phyloP scores from a whole-genome alignment of 2,888 invertebrate genomes.

The Callyntrura guangdongensis region DNA sequence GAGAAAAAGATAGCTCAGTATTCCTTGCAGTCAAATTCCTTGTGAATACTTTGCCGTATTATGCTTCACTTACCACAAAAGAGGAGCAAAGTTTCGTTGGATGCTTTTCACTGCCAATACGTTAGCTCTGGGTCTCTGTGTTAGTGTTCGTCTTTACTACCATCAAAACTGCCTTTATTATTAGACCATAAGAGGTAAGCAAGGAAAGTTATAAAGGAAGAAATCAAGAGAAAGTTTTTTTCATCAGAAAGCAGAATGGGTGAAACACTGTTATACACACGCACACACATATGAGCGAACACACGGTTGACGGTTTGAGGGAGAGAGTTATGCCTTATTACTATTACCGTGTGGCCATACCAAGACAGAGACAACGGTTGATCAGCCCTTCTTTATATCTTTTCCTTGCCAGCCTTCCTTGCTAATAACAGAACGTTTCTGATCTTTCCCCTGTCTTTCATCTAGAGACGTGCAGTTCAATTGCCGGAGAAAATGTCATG shows the following conservation, averaged over 20 bases:
- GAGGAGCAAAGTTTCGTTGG: slow-evolving; percentile 67
- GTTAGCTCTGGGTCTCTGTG: neutral
- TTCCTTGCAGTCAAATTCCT: slow-evolving; percentile 76
- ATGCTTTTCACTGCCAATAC: slow-evolving; percentile 64
- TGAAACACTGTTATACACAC: neutral
- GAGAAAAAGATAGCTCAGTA: slow-evolving; percentile 54
- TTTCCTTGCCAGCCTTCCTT: slow-evolving; percentile 33
- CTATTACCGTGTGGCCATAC: neutral
- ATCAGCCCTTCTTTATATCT: slow-evolving; percentile 64
- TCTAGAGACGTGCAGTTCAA: slow-evolving; percentile 43
- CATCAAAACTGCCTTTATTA: slow-evolving; percentile 39
- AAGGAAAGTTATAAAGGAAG: slow-evolving; percentile 5
- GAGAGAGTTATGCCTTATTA: neutral
- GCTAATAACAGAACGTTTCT: slow-evolving; percentile 60
- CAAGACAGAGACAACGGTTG: slow-evolving; percentile 58
- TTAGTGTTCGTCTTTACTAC: neutral
- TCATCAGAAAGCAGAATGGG: neutral
- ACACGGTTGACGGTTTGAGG: neutral
- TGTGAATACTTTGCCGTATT: slow-evolving; percentile 72
- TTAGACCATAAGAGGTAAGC: slow-evolving; percentile 44
- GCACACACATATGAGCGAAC: too few species aligned
- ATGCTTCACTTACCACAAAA: slow-evolving; percentile 79
- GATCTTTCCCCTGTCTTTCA: slow-evolving; percentile 57
- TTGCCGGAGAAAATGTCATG: slow-evolving; percentile 49
- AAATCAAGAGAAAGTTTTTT: slow-evolving; percentile 30